Percentiles rank a stretch among this genome's conserved stretches.
These are phyloP conservation scores for Mesoligia furuncula DNA, from an alignment of 2,888 invertebrate genomes.

Conservation along the genomic window DNA sequence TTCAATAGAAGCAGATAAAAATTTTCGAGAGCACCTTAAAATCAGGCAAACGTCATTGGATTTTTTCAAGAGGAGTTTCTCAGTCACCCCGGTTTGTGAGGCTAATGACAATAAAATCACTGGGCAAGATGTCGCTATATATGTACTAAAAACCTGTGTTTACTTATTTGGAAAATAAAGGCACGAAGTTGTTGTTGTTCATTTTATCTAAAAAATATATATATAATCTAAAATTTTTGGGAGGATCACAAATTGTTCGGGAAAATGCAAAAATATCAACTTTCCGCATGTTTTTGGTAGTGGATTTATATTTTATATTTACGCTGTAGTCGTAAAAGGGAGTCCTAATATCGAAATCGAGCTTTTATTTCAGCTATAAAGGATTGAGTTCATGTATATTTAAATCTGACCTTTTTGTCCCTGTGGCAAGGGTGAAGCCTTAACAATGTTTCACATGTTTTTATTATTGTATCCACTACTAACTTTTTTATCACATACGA, in stretches of 20 bases:
- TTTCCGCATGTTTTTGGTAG: slow-evolving; percentile 4
- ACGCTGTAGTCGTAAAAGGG: slow-evolving; percentile 3
- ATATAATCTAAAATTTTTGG: background rate
- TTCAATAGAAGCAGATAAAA: background rate
- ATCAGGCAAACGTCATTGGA: too few relatives aligned
- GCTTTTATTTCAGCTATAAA: slow-evolving; percentile 3
- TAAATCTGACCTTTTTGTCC: slow-evolving; percentile 32
- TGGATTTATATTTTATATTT: slow-evolving; percentile 18
- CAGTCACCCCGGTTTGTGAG: fast-evolving
- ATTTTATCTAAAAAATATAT: background rate
- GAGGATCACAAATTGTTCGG: background rate
- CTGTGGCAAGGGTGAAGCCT: too few relatives aligned
- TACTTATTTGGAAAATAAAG: background rate
- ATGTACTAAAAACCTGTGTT: background rate
- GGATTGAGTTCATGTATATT: slow-evolving; percentile 20
- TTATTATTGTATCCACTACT: background rate
- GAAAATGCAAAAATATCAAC: slow-evolving; percentile 40
- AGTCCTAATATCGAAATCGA: slow-evolving; percentile 12
- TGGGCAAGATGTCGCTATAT: background rate
- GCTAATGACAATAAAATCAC: background rate
- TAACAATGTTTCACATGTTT: slow-evolving; percentile 11
- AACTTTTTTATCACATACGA: background rate
- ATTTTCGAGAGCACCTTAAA: too few relatives aligned
- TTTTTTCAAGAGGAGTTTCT: background rate
- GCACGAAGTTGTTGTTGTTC: background rate